A percentile compares a stretch with the other conserved stretches of the same genome.
Conservation (phyloP, 2,888 invertebrate species). For the Cactoblastis cactorum region DNA sequence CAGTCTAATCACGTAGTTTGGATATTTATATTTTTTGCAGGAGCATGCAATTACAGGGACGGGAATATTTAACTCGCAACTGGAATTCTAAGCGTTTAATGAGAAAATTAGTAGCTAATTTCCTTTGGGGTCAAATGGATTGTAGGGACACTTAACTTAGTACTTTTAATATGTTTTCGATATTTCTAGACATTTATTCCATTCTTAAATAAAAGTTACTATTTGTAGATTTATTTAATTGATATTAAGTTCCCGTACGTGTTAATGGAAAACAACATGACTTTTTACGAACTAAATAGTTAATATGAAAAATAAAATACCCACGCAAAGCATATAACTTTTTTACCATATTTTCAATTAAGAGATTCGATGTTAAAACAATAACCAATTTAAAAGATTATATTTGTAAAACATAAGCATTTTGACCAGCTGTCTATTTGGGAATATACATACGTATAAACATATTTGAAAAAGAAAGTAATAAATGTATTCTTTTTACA, state of each 20-base stretch:
- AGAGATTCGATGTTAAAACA: too few relatives aligned
- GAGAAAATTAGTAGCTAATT: constrained; percentile 8
- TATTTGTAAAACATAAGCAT: too few relatives aligned
- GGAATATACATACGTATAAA: too few relatives aligned
- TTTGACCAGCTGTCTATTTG: too few relatives aligned
- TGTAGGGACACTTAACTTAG: background rate
- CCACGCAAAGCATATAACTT: too few relatives aligned
- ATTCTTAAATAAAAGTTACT: background rate
- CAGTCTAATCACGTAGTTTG: background rate
- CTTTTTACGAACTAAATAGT: too few relatives aligned
- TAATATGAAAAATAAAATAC: too few relatives aligned
- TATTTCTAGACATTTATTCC: background rate
- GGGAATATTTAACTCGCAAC: constrained; percentile 1
- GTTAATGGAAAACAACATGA: too few relatives aligned
- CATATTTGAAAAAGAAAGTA: background rate
- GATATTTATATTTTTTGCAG: constrained; percentile 9
- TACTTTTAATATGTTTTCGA: background rate
- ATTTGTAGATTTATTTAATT: too few relatives aligned
- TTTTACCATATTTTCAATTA: too few relatives aligned
- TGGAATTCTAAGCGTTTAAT: constrained; percentile 9
- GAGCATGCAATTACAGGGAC: background rate
- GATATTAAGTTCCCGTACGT: too few relatives aligned
- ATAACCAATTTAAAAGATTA: too few relatives aligned
- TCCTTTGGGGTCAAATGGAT: constrained; percentile 1
- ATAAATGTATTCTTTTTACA: constrained; percentile 11